These are phyloP conservation scores for Hipparchia sbordonii DNA, from an alignment of 2,888 invertebrate genomes.

Conservation along the genomic window DNA sequence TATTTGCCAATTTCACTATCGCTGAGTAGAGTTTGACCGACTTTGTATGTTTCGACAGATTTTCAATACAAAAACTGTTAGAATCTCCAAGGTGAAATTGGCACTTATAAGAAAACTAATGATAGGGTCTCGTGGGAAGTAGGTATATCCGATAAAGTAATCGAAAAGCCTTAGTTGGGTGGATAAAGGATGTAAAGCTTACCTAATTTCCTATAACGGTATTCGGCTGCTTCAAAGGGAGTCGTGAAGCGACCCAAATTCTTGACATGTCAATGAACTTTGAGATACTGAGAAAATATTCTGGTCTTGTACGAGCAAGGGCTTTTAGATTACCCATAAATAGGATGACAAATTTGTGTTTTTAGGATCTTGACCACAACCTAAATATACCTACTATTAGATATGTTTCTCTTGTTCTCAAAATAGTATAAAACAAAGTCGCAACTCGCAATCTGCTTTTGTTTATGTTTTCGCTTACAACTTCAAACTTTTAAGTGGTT, in stretches of 20 bases:
- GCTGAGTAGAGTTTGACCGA: no score
- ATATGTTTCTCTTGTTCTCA: no score
- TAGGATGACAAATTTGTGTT: background rate
- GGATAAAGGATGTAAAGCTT: constrained; percentile 24
- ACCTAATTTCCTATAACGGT: constrained; percentile 32
- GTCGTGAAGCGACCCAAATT: constrained; percentile 26
- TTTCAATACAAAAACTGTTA: no score
- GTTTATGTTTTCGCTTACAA: no score
- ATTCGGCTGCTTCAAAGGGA: constrained; percentile 34
- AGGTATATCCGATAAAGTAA: constrained; percentile 3
- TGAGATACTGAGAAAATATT: background rate
- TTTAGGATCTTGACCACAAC: background rate
- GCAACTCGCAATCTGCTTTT: no score
- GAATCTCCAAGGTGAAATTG: no score
- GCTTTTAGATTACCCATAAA: background rate
- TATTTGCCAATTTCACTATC: no score
- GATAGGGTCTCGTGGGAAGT: background rate
- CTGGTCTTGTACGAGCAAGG: background rate
- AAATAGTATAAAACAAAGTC: no score
- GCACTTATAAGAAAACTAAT: no score
- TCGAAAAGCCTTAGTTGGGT: background rate
- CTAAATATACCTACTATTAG: background rate
- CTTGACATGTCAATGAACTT: constrained; percentile 15
- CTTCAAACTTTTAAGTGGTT: no score
- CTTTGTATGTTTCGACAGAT: no score